Evolutionary conservation across 1,140 invertebrate species (phyloP), one percentile per base, ranked within the genome.

Genomic region (Drosophila sucinea): DNA sequence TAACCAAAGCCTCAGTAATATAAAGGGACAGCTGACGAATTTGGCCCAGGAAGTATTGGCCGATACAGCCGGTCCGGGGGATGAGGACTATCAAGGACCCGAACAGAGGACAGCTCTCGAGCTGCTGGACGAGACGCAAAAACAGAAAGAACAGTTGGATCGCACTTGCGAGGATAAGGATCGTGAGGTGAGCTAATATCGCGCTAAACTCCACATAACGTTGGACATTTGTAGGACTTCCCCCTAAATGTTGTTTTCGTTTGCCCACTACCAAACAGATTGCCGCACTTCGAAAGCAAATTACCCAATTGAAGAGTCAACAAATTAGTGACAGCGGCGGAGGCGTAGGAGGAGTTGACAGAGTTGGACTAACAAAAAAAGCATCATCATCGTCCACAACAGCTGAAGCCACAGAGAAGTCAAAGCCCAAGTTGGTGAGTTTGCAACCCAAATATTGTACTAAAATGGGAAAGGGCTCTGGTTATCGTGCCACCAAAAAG

Each of bases 11-110:
- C 93, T 96, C 69, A 95, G 93, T 90, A 94, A 93, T 93, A 92
- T 96, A 75, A 96, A 96, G 91, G 95, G 95, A 80, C 96, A 96
- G 92, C 94, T 96, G 71, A 95, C 94, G 8, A 96, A 93, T 92
- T 95, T 96, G 81, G 95, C 96, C 68, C 95, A 95, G 80, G 96
- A 96, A 91, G 95, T 93, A 71, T 93, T 93, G 40, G 93, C 94
- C 25, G 93, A 94, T 86, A 92, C 91, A 76, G 94, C 93, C 92
- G 93, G 92, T 69, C 92, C 91, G 73, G 78, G 86, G 30, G 90
- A 91, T 61, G 72, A 74, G n/a, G 90, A 91, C 10, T 91, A 85
- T 47, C 77, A 81, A 56, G 77, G 79, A 62, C 64, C 80, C 72
- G 68, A 77, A 85, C 38, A 70, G 1, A 80, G 63, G 17, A 89